These are phyloP conservation scores for Phoenicopterus ruber DNA, from an alignment of 2,113 vertebrate species.

Conservation along the genomic window DNA sequence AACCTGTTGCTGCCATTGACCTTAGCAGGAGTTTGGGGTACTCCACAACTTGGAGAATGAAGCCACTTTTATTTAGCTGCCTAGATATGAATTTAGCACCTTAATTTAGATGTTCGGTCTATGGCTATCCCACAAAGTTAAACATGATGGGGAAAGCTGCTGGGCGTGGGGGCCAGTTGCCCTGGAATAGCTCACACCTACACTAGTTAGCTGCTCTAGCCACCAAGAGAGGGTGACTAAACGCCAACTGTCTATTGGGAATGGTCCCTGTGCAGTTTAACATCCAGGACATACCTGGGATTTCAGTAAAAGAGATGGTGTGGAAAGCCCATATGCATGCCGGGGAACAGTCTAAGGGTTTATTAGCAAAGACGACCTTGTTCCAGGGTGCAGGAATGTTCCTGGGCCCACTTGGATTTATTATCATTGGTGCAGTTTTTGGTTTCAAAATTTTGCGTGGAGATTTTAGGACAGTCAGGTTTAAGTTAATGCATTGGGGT, in stretches of 20 bases:
- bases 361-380: background rate
- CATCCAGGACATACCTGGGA: background rate
- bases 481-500: background rate
- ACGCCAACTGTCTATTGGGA: background rate
- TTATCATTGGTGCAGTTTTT: background rate
- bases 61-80: background rate
- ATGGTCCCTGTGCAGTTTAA: background rate
- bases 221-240: background rate
- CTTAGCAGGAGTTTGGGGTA: background rate
- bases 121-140: background rate
- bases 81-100: background rate
- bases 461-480: background rate
- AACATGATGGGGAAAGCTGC: background rate
- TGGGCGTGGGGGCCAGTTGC: background rate
- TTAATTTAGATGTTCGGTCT: background rate
- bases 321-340: background rate
- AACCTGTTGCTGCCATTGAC: background rate
- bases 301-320: background rate
- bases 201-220: background rate
- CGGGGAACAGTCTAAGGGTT: background rate
- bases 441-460: background rate
- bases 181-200: background rate
- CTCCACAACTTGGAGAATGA: background rate
- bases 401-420: background rate
- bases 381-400: background rate